A percentile compares a stretch with the other conserved stretches of the same genome.
These are phyloP conservation scores for Agrotis clavis DNA, from an alignment of 2,888 invertebrate genomes.

Conservation along the genomic window DNA sequence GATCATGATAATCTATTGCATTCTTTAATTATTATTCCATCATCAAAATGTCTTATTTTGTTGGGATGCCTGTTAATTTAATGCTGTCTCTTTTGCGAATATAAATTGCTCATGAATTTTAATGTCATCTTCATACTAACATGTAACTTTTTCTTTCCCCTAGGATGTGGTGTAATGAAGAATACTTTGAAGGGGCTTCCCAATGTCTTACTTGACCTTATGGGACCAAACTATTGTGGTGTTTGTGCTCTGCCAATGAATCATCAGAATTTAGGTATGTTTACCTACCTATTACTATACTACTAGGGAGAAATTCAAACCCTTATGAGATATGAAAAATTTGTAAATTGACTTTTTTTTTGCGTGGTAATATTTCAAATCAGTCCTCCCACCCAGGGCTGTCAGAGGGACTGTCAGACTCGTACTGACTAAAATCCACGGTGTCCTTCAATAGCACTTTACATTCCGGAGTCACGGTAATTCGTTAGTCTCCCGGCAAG, in stretches of 20 bases:
- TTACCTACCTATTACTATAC: too few relatives aligned
- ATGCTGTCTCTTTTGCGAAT: not conserved
- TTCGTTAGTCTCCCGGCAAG: too few relatives aligned
- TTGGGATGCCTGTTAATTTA: not conserved
- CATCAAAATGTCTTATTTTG: not conserved
- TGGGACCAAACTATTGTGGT: constrained; percentile 79
- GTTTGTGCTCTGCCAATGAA: constrained; percentile 76
- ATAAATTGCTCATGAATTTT: too few relatives aligned
- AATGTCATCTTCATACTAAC: not conserved
- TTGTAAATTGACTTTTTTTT: too few relatives aligned
- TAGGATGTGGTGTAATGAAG: constrained; percentile 80
- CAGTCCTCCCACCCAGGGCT: too few relatives aligned
- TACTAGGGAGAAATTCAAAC: too few relatives aligned
- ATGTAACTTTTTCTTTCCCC: not conserved
- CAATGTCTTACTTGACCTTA: constrained; percentile 71
- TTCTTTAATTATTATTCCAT: not conserved
- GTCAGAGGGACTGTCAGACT: too few relatives aligned
- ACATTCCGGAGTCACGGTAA: too few relatives aligned
- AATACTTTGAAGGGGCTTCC: constrained; percentile 77
- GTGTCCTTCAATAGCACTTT: too few relatives aligned
- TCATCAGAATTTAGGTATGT: constrained; percentile 77
- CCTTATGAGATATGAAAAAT: too few relatives aligned
- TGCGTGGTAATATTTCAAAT: too few relatives aligned
- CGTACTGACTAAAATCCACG: too few relatives aligned
- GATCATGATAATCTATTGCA: not conserved